These are phyloP conservation scores for Drosophila nebulosa DNA, from an alignment of 1,140 invertebrate species.

Conservation along the genomic window DNA sequence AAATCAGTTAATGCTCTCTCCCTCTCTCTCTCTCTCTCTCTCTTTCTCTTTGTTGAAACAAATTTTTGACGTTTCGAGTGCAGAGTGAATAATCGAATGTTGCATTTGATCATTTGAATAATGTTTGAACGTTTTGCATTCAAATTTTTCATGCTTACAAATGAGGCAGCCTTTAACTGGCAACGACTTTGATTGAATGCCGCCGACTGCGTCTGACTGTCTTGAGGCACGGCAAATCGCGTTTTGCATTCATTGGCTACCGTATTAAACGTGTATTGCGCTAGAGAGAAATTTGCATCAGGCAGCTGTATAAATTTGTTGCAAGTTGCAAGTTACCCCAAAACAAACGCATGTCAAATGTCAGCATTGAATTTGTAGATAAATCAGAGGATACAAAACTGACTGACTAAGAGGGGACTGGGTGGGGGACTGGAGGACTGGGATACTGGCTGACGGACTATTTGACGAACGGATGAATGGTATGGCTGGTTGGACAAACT, in stretches of 20 bases:
- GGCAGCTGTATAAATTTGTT: conserved; percentile 18
- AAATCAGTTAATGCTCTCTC: too few relatives aligned
- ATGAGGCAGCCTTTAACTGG: conserved; percentile 72
- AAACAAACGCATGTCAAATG: conserved; percentile 68
- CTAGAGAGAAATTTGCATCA: neutral
- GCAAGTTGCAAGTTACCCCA: conserved; percentile 21
- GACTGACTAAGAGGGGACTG: too few relatives aligned
- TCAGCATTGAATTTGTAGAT: conserved; percentile 53
- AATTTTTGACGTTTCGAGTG: neutral
- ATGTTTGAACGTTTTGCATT: conserved; percentile 48
- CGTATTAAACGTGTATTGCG: conserved; percentile 16
- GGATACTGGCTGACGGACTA: neutral
- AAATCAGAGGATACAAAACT: conserved; percentile 44
- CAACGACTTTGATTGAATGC: conserved; percentile 72
- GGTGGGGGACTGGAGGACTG: too few relatives aligned
- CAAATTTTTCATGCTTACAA: conserved; percentile 77
- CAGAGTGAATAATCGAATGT: neutral
- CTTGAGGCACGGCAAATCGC: neutral
- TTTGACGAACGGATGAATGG: neutral
- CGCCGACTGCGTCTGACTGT: conserved; percentile 32
- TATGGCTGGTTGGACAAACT: too few relatives aligned
- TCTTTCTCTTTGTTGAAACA: neutral
- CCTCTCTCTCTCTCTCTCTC: neutral
- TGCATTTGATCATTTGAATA: conserved; percentile 37
- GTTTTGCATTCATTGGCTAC: conserved; percentile 38